Percentiles rank a stretch among this genome's conserved stretches.
phyloP scores from a whole-genome alignment of 2,888 invertebrate species.

The Cancer borealis region DNA sequence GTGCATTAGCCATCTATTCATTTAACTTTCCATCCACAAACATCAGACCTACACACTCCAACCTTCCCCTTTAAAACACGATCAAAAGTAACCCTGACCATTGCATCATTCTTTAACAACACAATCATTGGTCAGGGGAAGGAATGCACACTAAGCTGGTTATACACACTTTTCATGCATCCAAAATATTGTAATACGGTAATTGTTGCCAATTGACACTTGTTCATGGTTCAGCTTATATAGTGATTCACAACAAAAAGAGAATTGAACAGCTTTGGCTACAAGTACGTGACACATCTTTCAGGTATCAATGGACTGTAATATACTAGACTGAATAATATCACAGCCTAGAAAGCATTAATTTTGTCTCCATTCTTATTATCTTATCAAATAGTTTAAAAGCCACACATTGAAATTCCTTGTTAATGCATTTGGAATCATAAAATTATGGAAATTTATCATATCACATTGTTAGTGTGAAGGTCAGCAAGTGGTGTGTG shows the following conservation, averaged over 20 bases:
- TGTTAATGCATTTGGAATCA: background rate
- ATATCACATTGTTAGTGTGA: background rate
- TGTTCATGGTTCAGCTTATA: background rate
- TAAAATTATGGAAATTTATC: background rate
- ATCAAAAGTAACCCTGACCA: too few relatives aligned
- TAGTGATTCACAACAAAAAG: background rate
- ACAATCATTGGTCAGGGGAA: background rate
- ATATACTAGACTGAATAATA: background rate
- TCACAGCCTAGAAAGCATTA: conserved; percentile 22
- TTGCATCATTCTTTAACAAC: too few relatives aligned
- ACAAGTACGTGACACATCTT: background rate
- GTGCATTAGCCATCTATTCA: too few relatives aligned
- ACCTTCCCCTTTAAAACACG: too few relatives aligned
- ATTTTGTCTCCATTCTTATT: background rate
- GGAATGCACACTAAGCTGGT: background rate
- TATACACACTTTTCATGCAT: background rate
- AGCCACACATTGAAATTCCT: background rate
- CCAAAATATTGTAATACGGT: background rate
- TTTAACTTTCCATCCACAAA: too few relatives aligned
- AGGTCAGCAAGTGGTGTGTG: background rate
- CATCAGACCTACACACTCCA: too few relatives aligned
- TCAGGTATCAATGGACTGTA: background rate
- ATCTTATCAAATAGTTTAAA: background rate
- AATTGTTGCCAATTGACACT: background rate
- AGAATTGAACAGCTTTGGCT: background rate